phyloP scores from a whole-genome alignment of 2,888 invertebrate species.

The Polymixis flavicincta region DNA sequence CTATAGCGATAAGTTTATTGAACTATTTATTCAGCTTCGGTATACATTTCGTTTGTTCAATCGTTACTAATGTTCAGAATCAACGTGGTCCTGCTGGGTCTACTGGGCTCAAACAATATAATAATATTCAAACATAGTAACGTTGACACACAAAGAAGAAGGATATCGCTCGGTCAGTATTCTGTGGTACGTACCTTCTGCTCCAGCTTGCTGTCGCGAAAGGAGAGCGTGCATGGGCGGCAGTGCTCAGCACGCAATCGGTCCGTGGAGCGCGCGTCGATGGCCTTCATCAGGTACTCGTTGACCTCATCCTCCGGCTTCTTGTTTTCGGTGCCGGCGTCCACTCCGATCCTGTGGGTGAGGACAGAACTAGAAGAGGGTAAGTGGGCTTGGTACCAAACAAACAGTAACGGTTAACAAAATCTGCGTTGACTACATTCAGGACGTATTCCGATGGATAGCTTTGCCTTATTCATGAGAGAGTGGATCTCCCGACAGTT shows the following conservation, averaged over 20 bases:
- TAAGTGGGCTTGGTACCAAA: constrained; percentile 4
- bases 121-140: too few species aligned
- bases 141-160: not conserved
- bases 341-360: constrained; percentile 92
- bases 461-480: not conserved
- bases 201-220: constrained; percentile 95
- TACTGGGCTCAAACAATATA: not conserved
- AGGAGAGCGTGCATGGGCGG: constrained; percentile 95
- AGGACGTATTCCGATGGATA: not conserved
- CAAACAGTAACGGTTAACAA: not conserved
- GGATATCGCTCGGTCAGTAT: too few species aligned
- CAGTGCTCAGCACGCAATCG: constrained; percentile 97
- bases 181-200: constrained; percentile 92
- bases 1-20: not conserved
- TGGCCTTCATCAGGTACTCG: constrained; percentile 98
- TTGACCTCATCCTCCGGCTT: constrained; percentile 98
- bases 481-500: not conserved
- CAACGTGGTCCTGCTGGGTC: not conserved
- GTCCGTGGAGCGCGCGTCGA: constrained; percentile 98
- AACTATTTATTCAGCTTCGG: not conserved
- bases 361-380: constrained; percentile 26
- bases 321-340: constrained; percentile 93
- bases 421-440: not conserved
- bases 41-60: not conserved
- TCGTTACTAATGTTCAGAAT: not conserved